phyloP scores from a whole-genome alignment of 2,797 vertebrate genomes.

The Brachyrhaphis roseni region DNA sequence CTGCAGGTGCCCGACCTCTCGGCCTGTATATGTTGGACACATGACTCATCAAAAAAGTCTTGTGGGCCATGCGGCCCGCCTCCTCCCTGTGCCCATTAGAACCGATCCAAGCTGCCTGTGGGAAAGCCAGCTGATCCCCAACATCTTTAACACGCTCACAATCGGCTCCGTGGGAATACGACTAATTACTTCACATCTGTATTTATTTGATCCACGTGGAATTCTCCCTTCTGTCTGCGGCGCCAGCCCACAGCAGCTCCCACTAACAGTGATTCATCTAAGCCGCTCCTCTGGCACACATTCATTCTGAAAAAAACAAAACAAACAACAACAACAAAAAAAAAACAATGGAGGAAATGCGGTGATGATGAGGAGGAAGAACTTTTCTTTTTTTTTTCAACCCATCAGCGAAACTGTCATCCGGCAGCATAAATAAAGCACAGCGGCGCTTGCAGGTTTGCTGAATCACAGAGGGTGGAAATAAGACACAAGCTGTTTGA shows the following conservation, averaged over 20 bases:
- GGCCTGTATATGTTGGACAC: constrained; percentile 72
- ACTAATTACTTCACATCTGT: constrained; percentile 99
- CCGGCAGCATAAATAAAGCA: constrained; percentile 69
- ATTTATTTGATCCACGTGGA: constrained; percentile 96
- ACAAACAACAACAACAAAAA: constrained; percentile 37
- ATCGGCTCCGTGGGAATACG: constrained; percentile 92
- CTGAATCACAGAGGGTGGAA: constrained; percentile 65
- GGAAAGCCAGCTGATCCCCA: constrained; percentile 87
- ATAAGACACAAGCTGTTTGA: constrained; percentile 73
- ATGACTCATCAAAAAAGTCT: constrained; percentile 85
- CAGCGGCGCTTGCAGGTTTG: constrained; percentile 59
- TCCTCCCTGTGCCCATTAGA: constrained; percentile 87
- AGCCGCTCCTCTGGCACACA: constrained; percentile 88
- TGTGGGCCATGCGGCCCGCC: constrained; percentile 87
- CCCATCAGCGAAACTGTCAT: constrained; percentile 71
- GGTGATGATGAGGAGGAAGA: constrained; percentile 64
- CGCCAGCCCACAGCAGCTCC: constrained; percentile 86
- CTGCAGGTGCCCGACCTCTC: constrained; percentile 69
- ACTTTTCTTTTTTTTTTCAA: constrained; percentile 43
- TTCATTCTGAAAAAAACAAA: constrained; percentile 73
- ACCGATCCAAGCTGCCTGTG: constrained; percentile 91
- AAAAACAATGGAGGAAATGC: constrained; percentile 87
- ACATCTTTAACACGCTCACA: constrained; percentile 90
- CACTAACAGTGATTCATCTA: constrained; percentile 94
- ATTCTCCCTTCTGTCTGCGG: constrained; percentile 93